A percentile compares a stretch with the other conserved stretches of the same genome.
These are phyloP conservation scores for Ceratina calcarata DNA, from an alignment of 1,140 invertebrate species.

Conservation along the genomic window DNA sequence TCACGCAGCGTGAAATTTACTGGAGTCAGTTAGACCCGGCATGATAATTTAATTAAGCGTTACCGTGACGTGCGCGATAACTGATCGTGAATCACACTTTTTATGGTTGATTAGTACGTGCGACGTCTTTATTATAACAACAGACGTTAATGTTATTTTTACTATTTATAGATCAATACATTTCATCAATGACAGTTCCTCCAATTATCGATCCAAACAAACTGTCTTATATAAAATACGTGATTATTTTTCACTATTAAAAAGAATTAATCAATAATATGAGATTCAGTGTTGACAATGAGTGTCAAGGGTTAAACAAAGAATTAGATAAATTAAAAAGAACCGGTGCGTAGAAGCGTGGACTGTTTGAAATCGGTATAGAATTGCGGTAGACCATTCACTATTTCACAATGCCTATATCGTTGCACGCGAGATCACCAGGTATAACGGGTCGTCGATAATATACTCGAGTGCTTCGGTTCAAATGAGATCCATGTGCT, in stretches of 20 bases:
- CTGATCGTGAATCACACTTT: neutral
- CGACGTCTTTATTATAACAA: neutral
- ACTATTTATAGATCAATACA: neutral
- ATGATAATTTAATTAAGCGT: conserved; percentile 30
- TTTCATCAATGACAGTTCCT: too few relatives aligned
- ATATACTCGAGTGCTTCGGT: neutral
- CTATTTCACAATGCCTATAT: conserved; percentile 35
- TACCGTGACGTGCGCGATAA: neutral
- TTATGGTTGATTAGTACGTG: neutral
- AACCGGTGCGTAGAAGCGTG: neutral
- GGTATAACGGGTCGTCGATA: neutral
- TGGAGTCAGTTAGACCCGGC: neutral
- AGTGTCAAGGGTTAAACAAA: neutral
- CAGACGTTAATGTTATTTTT: neutral
- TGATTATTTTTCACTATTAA: too few relatives aligned
- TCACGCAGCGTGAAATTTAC: neutral
- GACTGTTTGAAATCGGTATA: neutral
- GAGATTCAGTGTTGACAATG: too few relatives aligned
- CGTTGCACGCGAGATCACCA: neutral
- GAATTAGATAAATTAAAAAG: neutral
- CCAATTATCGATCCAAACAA: too few relatives aligned
- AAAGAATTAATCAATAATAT: neutral
- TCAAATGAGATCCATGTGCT: neutral
- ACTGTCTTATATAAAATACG: too few relatives aligned
- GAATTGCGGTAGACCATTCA: conserved; percentile 22